A percentile compares a stretch with the other conserved stretches of the same genome.
These are phyloP conservation scores for Orchesella cincta DNA, from an alignment of 1,140 invertebrate species.

Conservation along the genomic window DNA sequence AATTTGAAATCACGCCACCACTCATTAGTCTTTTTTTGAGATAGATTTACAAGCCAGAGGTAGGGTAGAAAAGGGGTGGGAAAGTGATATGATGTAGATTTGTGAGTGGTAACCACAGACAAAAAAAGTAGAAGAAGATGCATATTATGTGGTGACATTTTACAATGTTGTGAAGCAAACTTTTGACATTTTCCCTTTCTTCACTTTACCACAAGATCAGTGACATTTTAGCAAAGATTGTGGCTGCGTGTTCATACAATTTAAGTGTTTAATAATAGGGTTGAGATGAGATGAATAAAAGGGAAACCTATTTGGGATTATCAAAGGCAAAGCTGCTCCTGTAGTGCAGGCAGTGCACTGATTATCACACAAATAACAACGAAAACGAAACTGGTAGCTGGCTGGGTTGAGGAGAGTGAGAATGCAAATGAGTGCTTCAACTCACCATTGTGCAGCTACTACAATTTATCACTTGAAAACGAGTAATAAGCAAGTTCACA, in stretches of 20 bases:
- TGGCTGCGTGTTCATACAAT: background rate
- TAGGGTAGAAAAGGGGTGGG: background rate
- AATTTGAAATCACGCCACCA: too few relatives aligned
- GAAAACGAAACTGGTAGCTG: too few relatives aligned
- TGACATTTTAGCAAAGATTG: background rate
- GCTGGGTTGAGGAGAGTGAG: too few relatives aligned
- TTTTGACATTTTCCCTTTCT: background rate
- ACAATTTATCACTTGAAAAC: too few relatives aligned
- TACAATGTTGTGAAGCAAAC: background rate
- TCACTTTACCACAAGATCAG: background rate
- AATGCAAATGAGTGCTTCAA: too few relatives aligned
- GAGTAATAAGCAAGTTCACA: too few relatives aligned
- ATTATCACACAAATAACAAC: background rate
- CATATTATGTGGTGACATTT: background rate
- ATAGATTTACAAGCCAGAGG: background rate
- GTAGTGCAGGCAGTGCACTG: background rate
- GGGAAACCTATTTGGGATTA: background rate
- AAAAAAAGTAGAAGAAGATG: background rate
- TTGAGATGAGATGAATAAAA: background rate
- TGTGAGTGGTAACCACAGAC: background rate
- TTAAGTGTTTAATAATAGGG: background rate
- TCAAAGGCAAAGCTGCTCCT: background rate
- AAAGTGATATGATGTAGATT: constrained; percentile 2
- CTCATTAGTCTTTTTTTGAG: background rate
- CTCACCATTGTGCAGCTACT: too few relatives aligned